phyloP scores from a whole-genome alignment of 2,888 invertebrate species.

The Melanargia galathea region DNA sequence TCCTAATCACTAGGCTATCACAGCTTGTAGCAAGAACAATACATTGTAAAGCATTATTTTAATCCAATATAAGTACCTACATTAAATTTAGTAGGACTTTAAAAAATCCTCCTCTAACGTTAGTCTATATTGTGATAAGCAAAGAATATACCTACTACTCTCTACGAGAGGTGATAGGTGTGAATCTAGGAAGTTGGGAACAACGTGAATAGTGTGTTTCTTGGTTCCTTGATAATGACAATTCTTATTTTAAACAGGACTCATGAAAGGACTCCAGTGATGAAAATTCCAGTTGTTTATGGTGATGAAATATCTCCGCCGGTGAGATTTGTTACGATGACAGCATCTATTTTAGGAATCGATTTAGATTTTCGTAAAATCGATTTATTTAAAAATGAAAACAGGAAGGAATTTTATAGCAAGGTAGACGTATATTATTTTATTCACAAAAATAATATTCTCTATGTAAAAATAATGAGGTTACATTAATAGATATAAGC shows the following conservation, averaged over 20 bases:
- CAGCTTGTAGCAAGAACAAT: too few relatives aligned
- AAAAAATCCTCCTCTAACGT: too few relatives aligned
- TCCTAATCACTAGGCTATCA: too few relatives aligned
- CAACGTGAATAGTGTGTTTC: too few relatives aligned
- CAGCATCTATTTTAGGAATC: conserved; percentile 69
- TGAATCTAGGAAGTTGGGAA: too few relatives aligned
- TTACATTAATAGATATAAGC: too few relatives aligned
- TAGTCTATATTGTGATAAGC: too few relatives aligned
- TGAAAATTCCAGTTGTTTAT: conserved; percentile 61
- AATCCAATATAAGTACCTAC: neutral
- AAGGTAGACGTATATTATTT: conserved; percentile 55
- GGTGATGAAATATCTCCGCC: conserved; percentile 79
- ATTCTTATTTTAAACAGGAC: too few relatives aligned
- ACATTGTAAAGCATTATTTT: neutral
- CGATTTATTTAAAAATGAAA: conserved; percentile 69
- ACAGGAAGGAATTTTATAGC: conserved; percentile 57
- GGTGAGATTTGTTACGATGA: conserved; percentile 78
- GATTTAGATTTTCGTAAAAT: conserved; percentile 71
- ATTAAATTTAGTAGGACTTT: too few relatives aligned
- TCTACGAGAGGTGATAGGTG: too few relatives aligned
- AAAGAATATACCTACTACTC: too few relatives aligned
- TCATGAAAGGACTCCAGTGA: conserved; percentile 28
- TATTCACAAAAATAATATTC: neutral
- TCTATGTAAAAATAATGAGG: neutral
- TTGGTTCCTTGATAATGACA: too few relatives aligned